Conservation (phyloP, 2,797 vertebrate species). For the Poeciliopsis gracilis region DNA sequence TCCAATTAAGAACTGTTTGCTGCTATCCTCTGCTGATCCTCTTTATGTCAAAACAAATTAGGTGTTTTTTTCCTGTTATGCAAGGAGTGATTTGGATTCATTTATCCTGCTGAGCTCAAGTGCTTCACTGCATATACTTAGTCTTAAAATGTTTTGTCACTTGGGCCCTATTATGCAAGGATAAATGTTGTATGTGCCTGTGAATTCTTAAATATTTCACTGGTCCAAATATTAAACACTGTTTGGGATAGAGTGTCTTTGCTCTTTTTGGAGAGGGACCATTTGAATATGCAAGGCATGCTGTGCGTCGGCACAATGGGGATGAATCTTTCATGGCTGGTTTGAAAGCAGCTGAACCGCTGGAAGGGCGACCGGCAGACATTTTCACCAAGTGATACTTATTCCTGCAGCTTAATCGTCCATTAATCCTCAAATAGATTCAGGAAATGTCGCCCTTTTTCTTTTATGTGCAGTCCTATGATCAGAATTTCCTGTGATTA, state of each 20-base stretch:
- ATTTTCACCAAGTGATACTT: slow-evolving; percentile 41
- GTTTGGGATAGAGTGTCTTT: slow-evolving; percentile 31
- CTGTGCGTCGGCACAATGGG: slow-evolving; percentile 45
- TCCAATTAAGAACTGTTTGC: slow-evolving; percentile 9
- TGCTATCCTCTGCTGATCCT: background rate
- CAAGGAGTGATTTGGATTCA: background rate
- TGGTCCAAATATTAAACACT: slow-evolving; percentile 41
- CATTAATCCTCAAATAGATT: slow-evolving; percentile 36
- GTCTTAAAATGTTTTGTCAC: background rate
- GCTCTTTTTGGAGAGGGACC: slow-evolving; percentile 15
- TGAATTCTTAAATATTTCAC: slow-evolving; percentile 40
- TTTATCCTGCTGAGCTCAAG: background rate
- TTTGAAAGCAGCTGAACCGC: slow-evolving; percentile 51
- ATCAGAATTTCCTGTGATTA: slow-evolving; percentile 49
- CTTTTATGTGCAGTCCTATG: slow-evolving; percentile 31
- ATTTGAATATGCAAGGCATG: slow-evolving; percentile 55
- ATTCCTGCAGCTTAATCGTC: slow-evolving; percentile 4
- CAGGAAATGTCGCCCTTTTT: slow-evolving; percentile 26
- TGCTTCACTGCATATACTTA: background rate
- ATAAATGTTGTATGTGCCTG: slow-evolving; percentile 21
- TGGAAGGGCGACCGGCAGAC: slow-evolving; percentile 25
- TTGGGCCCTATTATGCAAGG: slow-evolving; percentile 13
- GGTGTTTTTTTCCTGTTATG: background rate
- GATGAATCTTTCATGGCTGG: slow-evolving; percentile 66
- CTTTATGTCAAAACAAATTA: background rate